A percentile compares a stretch with the other conserved stretches of the same genome.
Evolutionary conservation across 2,888 invertebrate genomes (phyloP).

Genomic region (Thera britannica): DNA sequence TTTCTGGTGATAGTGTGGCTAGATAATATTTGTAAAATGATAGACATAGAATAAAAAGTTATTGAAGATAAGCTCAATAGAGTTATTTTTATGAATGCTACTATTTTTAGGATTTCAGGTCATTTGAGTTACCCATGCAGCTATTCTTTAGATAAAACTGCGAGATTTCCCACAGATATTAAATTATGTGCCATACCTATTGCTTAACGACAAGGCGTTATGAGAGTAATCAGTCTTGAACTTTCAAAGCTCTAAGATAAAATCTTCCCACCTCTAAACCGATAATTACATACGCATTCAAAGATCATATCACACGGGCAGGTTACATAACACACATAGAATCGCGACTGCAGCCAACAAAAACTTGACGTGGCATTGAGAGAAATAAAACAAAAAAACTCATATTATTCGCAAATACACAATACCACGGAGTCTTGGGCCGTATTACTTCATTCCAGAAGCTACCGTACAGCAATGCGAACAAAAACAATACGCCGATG

Average conservation of each 20-base stretch:
- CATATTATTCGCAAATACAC: slow-evolving; percentile 68
- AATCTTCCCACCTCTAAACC: slow-evolving; percentile 32
- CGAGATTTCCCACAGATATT: neutral
- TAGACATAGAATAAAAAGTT: too few relatives aligned
- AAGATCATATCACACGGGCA: slow-evolving; percentile 59
- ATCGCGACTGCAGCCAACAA: slow-evolving; percentile 56
- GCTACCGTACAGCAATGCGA: slow-evolving; percentile 67
- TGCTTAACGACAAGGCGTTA: neutral
- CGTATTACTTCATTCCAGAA: slow-evolving; percentile 81
- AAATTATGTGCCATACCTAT: neutral
- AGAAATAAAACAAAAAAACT: slow-evolving; percentile 63
- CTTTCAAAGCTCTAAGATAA: slow-evolving; percentile 3
- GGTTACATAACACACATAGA: slow-evolving; percentile 68
- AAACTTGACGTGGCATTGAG: slow-evolving; percentile 67
- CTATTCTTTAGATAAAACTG: neutral
- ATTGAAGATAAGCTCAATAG: too few relatives aligned
- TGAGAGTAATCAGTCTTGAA: slow-evolving; percentile 4
- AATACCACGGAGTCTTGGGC: slow-evolving; percentile 74
- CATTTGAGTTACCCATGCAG: too few relatives aligned
- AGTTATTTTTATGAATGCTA: too few relatives aligned
- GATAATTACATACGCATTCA: slow-evolving; percentile 56
- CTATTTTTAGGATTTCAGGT: too few relatives aligned
- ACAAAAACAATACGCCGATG: slow-evolving; percentile 75
- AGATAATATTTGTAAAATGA: too few relatives aligned
- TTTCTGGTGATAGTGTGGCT: too few relatives aligned